Conservation (phyloP, 2,888 invertebrate species). For the Patella ulyssiponensis region DNA sequence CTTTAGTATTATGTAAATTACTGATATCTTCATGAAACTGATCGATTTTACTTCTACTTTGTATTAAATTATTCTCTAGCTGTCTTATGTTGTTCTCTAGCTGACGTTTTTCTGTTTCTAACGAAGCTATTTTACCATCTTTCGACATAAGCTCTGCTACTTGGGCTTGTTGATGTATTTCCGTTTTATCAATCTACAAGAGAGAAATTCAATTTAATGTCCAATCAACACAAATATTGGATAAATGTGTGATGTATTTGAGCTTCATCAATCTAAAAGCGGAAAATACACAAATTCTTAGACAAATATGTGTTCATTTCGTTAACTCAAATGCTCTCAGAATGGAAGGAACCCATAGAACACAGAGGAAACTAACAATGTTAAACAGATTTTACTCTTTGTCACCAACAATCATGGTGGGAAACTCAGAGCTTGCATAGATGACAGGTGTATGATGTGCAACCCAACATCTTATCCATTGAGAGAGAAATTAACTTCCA, state of each 20-base stretch:
- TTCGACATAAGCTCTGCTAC: conserved; percentile 49
- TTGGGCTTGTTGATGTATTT: conserved; percentile 41
- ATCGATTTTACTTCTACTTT: not conserved
- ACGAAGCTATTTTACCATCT: conserved; percentile 45
- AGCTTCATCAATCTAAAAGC: conserved; percentile 49
- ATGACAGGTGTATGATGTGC: too few species aligned
- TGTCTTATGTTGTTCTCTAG: conserved; percentile 11
- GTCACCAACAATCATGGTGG: too few species aligned
- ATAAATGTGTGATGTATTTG: conserved; percentile 34
- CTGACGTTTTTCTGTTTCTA: conserved; percentile 50
- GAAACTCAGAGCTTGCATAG: too few species aligned
- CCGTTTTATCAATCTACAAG: conserved; percentile 53
- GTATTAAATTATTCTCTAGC: conserved; percentile 19
- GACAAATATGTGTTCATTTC: too few species aligned
- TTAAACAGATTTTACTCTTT: too few species aligned
- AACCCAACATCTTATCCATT: too few species aligned
- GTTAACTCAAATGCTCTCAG: too few species aligned
- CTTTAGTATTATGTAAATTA: conserved; percentile 45
- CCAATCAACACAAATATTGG: not conserved
- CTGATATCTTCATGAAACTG: not conserved
- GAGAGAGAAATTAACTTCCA: too few species aligned
- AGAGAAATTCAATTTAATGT: not conserved
- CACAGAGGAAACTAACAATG: too few species aligned
- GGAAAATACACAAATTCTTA: not conserved
- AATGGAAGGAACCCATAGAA: too few species aligned